Evolutionary conservation across 2,797 vertebrate species (phyloP), one percentile per base, ranked within the genome.

Genomic region (Microctenopoma lineatum): DNA sequence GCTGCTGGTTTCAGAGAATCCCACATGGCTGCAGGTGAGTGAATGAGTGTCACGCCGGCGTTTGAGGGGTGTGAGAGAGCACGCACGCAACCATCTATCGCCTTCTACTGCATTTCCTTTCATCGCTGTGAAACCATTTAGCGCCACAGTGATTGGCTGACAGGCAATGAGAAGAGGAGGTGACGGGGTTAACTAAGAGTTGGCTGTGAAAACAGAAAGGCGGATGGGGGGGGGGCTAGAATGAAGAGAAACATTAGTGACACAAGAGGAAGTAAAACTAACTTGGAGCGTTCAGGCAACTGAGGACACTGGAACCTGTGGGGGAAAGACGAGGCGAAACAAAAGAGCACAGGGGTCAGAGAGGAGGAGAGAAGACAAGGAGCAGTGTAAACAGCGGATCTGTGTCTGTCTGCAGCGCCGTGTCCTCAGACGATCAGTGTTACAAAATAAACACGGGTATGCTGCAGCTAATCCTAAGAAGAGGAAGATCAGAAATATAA

Each of bases 281-380:
- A 98, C 92, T 93, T 92, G 91, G 84, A 84, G 86, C 85, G 73
- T 88, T 91, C 57, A 80, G 94, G 92, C 95, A 97, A 95, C 95
- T 96, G 94, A 95, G 95, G 93, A 87, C 84, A 80, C 89, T 90
- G 85, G 96, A 94, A 96, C 96, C 96, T 98, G 97, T 80, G 90
- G 91, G 94, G 92, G 94, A 91, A 94, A 95, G 65, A 91, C 41
- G 4, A 88, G 91, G 92, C 84, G 93, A 80, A 76, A 82, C 67
- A 82, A 41, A 74, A 77, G 53, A 86, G 47, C 41, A 79, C 65
- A 79, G 56, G 77, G 75, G 44, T 84, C 74, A 78, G 15, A 59
- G 6, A 47, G 51, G 16, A 18, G 25, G 46, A 66, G 52, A 42
- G 48, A 66, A 66, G 56, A 77, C 42, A 50, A 41, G 54, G 59